Base-by-base conservation (phyloP, 2,888 invertebrate species). In the Orthonychiurus folsomi region DNA sequence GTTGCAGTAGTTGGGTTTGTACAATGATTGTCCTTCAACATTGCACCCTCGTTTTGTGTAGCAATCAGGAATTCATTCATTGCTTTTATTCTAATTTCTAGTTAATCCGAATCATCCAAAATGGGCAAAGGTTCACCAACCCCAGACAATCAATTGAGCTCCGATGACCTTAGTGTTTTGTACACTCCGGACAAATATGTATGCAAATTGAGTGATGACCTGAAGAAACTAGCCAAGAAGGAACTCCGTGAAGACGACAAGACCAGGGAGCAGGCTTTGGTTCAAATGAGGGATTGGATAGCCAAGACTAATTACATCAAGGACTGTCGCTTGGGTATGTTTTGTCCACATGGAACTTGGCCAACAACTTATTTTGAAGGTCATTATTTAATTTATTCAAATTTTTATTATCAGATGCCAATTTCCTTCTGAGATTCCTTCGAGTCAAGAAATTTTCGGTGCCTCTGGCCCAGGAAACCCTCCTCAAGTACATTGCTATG, bases 401-500 rank as follows among this genome's bases (percentile, higher is more conserved):
- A 27, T 9, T 20, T 3, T 65, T 50, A 72, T 77, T n/a, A n/a
- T 37, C 78, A 88, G 88, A 88, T 78, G 78, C 83, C 0, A 82
- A 77, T 73, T 89, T 86, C 76, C 78, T 90, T 54, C 79, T 90
- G 59, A 82, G 87, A 65, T 90, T 88, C 76, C 80, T 90, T 59
- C 83, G 89, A n/a, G 83, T 84, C 65, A 88, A 89, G 77, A 90
- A 88, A 76, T 89, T 83, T 79, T 87, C 87, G 74, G 80, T 89
- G 37, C 86, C 85, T 1, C 85, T 87, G 84, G 86, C 89, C 0
- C 85, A 89, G 75, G 86, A 87, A 73, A 85, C 86, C 24, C 80
- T 88, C 60, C 86, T 89, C 76, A 81, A 89, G 26, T 90, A 90
- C 76, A 79, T 90, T 53, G 80, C 87, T 20, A 80, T 89, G 61